Evolutionary conservation across 2,888 invertebrate species (phyloP).

Genomic region (Eristalinus aeneus): DNA sequence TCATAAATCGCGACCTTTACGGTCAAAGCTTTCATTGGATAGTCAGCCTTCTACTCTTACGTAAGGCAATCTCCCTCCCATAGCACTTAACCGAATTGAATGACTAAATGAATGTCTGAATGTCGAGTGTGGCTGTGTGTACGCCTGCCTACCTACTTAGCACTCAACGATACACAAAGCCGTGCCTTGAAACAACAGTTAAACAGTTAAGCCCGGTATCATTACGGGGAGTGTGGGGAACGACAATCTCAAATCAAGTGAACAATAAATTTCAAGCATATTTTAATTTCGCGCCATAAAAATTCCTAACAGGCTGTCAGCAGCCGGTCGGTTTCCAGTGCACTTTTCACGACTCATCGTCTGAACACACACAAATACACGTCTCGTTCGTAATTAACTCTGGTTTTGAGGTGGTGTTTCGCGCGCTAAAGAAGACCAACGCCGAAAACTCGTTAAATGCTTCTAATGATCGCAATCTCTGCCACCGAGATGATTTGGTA

Average conservation of each 20-base stretch:
- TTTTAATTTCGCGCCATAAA: slow-evolving; percentile 37
- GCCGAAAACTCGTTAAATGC: slow-evolving; percentile 46
- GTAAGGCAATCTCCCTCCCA: background rate
- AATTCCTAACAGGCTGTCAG: background rate
- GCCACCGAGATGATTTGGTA: background rate
- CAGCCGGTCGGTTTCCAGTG: background rate
- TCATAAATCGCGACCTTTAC: slow-evolving; percentile 9
- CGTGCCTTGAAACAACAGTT: slow-evolving; percentile 19
- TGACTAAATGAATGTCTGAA: background rate
- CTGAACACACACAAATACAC: background rate
- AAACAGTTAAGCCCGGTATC: background rate
- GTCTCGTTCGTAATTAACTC: background rate
- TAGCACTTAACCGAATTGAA: background rate
- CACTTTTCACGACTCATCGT: background rate
- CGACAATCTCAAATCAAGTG: background rate
- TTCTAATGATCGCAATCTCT: slow-evolving; percentile 44
- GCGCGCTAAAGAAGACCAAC: slow-evolving; percentile 13
- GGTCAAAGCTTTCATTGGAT: background rate
- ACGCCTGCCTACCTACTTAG: slow-evolving; percentile 1
- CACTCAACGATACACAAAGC: slow-evolving; percentile 4
- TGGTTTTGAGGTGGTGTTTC: background rate
- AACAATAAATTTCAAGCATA: background rate
- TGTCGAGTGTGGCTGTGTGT: background rate
- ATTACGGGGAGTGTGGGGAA: background rate
- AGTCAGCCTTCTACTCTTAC: slow-evolving; percentile 20